Conservation (phyloP, 2,888 invertebrate species). For the Amphimallon solstitiale region DNA sequence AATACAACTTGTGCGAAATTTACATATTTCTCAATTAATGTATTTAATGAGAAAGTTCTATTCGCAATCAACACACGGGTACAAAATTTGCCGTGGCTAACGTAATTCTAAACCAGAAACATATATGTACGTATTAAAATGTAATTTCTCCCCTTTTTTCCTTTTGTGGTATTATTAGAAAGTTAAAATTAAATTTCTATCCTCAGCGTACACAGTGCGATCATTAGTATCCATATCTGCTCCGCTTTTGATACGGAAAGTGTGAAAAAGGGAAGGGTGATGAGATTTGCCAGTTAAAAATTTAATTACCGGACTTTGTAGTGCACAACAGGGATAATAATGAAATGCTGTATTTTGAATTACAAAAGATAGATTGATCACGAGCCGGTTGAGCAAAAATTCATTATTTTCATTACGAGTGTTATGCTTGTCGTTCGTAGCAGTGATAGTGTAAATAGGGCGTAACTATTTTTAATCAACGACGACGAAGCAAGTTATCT, state of each 20-base stretch:
- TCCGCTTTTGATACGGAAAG: constrained; percentile 18
- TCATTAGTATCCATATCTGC: constrained; percentile 32
- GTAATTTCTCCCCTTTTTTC: constrained; percentile 18
- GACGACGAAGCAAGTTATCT: constrained; percentile 8
- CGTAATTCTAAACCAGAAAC: not conserved
- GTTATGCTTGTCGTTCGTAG: constrained; percentile 18
- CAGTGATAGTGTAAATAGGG: constrained; percentile 1
- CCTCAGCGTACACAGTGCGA: constrained; percentile 16
- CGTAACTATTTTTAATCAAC: constrained; percentile 23
- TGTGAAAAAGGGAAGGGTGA: constrained; percentile 38
- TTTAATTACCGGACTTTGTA: constrained; percentile 39
- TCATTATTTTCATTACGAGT: constrained; percentile 28
- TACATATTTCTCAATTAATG: no score
- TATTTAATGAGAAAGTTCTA: not conserved
- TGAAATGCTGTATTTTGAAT: constrained; percentile 19
- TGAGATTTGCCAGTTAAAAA: constrained; percentile 42
- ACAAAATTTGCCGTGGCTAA: not conserved
- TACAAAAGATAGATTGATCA: constrained; percentile 25
- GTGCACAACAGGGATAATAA: constrained; percentile 19
- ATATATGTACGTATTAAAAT: constrained; percentile 3
- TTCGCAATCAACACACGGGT: not conserved
- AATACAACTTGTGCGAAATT: no score
- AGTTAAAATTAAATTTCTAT: constrained; percentile 31
- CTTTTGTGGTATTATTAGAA: constrained; percentile 22
- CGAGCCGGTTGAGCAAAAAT: constrained; percentile 19